These are phyloP conservation scores for Anguilla marmorata DNA, from an alignment of 2,797 vertebrate genomes.

Conservation along the genomic window DNA sequence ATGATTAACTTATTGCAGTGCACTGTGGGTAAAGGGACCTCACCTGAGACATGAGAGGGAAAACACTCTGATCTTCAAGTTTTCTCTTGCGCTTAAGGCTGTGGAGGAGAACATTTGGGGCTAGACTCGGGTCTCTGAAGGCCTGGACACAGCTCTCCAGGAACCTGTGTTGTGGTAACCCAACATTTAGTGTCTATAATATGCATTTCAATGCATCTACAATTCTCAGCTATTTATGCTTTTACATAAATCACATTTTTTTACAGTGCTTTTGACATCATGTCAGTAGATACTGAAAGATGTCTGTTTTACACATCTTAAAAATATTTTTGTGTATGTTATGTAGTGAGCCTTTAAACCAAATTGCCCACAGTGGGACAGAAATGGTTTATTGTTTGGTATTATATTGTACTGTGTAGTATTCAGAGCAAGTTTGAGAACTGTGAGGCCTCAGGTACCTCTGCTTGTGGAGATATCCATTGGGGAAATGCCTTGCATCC, in stretches of 20 bases:
- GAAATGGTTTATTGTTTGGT: background rate
- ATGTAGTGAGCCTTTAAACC: background rate
- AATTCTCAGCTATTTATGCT: background rate
- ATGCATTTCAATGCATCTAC: background rate
- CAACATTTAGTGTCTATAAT: background rate
- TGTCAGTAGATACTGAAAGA: background rate
- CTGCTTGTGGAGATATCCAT: conserved; percentile 73
- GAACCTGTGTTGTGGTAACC: conserved; percentile 68
- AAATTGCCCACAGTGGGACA: background rate
- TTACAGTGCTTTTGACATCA: background rate
- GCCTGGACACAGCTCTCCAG: conserved; percentile 76
- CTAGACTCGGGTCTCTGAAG: conserved; percentile 80
- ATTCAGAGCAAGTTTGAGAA: background rate
- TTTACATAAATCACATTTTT: background rate
- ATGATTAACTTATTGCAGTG: no score
- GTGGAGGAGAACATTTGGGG: conserved; percentile 72
- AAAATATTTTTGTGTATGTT: background rate
- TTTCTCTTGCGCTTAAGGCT: conserved; percentile 85
- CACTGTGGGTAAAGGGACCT: conserved; percentile 51
- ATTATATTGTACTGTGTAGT: background rate
- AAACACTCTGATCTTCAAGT: conserved; percentile 69
- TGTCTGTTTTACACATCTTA: background rate
- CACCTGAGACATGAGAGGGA: conserved; percentile 81
- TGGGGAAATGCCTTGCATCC: background rate
- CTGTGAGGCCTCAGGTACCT: conserved; percentile 66